Evolutionary conservation across 2,888 invertebrate species (phyloP).

Genomic region (Morpho deidamia): DNA sequence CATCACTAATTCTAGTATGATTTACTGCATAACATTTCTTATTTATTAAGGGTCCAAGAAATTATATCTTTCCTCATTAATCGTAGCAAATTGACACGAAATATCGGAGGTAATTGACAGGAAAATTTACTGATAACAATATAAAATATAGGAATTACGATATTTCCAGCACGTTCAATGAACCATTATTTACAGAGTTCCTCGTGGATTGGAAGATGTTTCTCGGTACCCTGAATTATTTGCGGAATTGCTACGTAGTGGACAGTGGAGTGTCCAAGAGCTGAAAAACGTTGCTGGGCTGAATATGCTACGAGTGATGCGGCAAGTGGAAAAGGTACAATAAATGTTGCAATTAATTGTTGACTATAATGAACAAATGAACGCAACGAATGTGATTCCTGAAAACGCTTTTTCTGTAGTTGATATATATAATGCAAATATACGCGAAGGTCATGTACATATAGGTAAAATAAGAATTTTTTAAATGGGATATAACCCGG

Average conservation of each 20-base stretch:
- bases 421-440: no score
- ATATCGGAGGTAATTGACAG: not conserved
- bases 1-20: no score
- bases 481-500: no score
- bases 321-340: constrained; percentile 74
- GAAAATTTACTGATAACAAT: not conserved
- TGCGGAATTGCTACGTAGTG: constrained; percentile 80
- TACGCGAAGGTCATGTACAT: no score
- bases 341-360: not conserved
- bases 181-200: constrained; percentile 64
- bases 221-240: constrained; percentile 84
- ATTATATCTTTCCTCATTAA: not conserved
- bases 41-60: no score
- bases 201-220: constrained; percentile 83
- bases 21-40: no score
- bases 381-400: no score
- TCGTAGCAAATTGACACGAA: not conserved
- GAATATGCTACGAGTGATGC: constrained; percentile 81
- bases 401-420: no score
- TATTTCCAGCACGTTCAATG: no score
- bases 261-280: constrained; percentile 80
- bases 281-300: constrained; percentile 82
- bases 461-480: no score
- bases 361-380: no score
- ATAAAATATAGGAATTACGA: no score